Evolutionary conservation across 2,113 vertebrate species (phyloP).

Genomic region (Urocitellus parryii): DNA sequence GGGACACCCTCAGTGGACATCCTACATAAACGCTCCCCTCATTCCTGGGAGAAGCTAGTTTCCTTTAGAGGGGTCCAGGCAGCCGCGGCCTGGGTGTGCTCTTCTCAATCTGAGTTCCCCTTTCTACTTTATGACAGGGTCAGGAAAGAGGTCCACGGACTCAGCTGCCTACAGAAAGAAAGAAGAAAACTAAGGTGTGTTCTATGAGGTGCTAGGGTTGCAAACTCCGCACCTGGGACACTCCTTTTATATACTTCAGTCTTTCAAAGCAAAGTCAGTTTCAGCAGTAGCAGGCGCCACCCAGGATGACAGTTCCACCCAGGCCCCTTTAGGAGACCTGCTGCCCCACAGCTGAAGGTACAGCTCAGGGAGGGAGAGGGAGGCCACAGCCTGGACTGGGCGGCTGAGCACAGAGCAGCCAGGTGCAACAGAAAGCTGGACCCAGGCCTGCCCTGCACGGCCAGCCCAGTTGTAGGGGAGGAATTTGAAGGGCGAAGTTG

Average conservation of each 20-base stretch:
- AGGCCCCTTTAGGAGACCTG: not conserved
- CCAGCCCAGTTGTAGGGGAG: not conserved
- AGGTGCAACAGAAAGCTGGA: not conserved
- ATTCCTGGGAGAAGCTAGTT: not conserved
- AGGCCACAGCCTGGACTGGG: not conserved
- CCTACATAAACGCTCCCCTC: not conserved
- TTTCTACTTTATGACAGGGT: not conserved
- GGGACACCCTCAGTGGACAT: not conserved
- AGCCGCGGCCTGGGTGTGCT: not conserved
- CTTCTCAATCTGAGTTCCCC: not conserved
- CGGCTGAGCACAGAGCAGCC: not conserved
- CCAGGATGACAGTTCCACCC: not conserved
- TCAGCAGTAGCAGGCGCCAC: not conserved
- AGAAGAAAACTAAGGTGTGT: not conserved
- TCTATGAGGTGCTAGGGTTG: not conserved
- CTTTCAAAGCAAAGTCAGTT: not conserved
- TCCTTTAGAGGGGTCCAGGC: not conserved
- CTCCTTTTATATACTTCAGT: not conserved
- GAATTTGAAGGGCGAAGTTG: not conserved
- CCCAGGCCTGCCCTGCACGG: not conserved
- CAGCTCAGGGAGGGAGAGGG: fast-evolving
- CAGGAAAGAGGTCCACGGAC: not conserved
- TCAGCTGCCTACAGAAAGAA: not conserved
- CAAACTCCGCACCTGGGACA: fast-evolving
- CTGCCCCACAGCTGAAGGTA: not conserved